Percentiles rank a stretch among this genome's conserved stretches.
These are phyloP conservation scores for Dufourea novaeangliae DNA, from an alignment of 1,140 invertebrate species.

Conservation along the genomic window DNA sequence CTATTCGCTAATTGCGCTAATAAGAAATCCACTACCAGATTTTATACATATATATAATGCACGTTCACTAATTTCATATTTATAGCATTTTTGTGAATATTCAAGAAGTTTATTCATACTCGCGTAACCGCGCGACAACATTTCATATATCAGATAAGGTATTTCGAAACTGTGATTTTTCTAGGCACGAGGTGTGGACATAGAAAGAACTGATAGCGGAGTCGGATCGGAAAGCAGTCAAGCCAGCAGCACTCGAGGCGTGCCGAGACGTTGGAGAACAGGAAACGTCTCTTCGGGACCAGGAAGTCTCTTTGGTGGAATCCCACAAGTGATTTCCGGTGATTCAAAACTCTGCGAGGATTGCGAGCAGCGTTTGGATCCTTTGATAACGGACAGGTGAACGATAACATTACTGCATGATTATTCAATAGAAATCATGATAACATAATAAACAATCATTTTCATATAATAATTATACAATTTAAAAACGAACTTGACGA, in stretches of 20 bases:
- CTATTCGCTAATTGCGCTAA: too few relatives aligned
- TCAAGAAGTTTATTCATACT: too few relatives aligned
- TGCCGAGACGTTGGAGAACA: slow-evolving; percentile 73
- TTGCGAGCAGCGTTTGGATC: slow-evolving; percentile 78
- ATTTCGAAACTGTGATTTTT: slow-evolving; percentile 46
- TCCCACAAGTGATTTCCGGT: slow-evolving; percentile 75
- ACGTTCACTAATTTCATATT: neutral
- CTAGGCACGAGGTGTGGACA: slow-evolving; percentile 82
- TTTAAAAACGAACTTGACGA: too few relatives aligned
- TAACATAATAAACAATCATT: neutral
- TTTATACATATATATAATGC: too few relatives aligned
- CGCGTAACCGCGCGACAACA: too few relatives aligned
- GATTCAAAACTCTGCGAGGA: slow-evolving; percentile 79
- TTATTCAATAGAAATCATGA: neutral
- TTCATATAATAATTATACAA: neutral
- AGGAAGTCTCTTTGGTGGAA: slow-evolving; percentile 70
- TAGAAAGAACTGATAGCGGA: slow-evolving; percentile 95
- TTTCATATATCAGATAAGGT: too few relatives aligned
- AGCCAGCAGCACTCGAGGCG: slow-evolving; percentile 86
- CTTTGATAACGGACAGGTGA: slow-evolving; percentile 78
- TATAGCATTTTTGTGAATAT: neutral
- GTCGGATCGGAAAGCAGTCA: slow-evolving; percentile 96
- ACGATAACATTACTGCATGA: neutral
- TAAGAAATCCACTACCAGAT: too few relatives aligned
- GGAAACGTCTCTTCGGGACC: slow-evolving; percentile 72